A percentile compares a stretch with the other conserved stretches of the same genome.
Evolutionary conservation across 2,888 invertebrate genomes (phyloP).

Genomic region (Melieria omissa): DNA sequence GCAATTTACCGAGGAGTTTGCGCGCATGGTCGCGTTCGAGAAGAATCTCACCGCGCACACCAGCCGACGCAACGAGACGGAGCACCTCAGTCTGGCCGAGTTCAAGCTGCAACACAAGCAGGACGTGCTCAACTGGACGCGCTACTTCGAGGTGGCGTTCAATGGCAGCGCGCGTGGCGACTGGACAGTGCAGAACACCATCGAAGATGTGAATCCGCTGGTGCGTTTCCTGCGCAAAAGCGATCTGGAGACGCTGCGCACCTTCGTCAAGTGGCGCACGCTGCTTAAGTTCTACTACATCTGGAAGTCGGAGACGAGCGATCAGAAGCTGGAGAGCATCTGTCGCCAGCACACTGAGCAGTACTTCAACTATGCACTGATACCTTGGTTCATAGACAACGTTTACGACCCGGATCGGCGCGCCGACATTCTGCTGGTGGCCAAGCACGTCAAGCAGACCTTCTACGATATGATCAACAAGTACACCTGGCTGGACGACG

Average conservation of each 20-base stretch:
- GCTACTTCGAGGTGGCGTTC: slow-evolving; percentile 56
- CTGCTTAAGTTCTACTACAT: slow-evolving; percentile 55
- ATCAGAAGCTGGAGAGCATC: slow-evolving; percentile 45
- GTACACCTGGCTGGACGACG: slow-evolving; percentile 58
- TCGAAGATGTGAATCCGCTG: slow-evolving; percentile 50
- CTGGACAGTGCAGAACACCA: slow-evolving; percentile 53
- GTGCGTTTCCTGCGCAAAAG: slow-evolving; percentile 50
- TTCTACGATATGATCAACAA: slow-evolving; percentile 56
- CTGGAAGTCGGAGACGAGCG: slow-evolving; percentile 51
- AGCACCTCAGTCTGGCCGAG: slow-evolving; percentile 46
- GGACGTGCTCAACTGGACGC: slow-evolving; percentile 60
- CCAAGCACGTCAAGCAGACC: slow-evolving; percentile 53
- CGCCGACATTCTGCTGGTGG: slow-evolving; percentile 54
- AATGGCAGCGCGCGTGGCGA: slow-evolving; percentile 51
- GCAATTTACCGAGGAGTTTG: slow-evolving; percentile 40
- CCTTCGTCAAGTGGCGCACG: slow-evolving; percentile 55
- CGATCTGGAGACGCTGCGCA: slow-evolving; percentile 41
- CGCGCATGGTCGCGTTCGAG: slow-evolving; percentile 49
- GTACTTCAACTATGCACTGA: slow-evolving; percentile 56
- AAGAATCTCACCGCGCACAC: slow-evolving; percentile 50
- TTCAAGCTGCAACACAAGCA: slow-evolving; percentile 52
- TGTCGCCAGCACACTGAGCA: slow-evolving; percentile 54
- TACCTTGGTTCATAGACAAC: slow-evolving; percentile 61
- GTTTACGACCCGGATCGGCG: slow-evolving; percentile 55
- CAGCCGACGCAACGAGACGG: slow-evolving; percentile 46